Conservation (phyloP, 2,888 invertebrate genomes). For the Portevinia maculata region DNA sequence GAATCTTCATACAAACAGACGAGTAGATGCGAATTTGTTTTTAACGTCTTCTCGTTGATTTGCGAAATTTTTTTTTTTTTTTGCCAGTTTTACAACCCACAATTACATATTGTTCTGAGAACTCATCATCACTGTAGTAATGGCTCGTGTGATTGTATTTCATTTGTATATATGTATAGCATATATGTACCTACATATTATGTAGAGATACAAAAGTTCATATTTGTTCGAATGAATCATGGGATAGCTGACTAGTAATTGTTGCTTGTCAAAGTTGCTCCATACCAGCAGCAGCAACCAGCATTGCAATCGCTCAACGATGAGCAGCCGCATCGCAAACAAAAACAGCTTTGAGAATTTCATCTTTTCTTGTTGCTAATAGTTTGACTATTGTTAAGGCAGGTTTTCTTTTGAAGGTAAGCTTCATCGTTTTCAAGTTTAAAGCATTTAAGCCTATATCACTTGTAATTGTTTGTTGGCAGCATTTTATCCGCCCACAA, state of each 20-base stretch:
- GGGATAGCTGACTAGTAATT: not conserved
- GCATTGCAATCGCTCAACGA: not conserved
- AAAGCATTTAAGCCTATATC: too few species aligned
- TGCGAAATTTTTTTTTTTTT: conserved; percentile 1
- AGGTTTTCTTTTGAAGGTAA: too few species aligned
- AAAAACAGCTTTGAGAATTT: too few species aligned
- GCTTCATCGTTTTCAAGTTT: too few species aligned
- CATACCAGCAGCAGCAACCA: not conserved
- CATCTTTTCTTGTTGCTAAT: too few species aligned
- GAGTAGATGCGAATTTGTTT: not conserved
- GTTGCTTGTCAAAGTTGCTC: not conserved
- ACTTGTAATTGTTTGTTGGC: too few species aligned
- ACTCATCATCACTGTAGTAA: not conserved
- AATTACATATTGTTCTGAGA: not conserved
- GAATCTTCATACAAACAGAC: not conserved
- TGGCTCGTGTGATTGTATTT: too few species aligned
- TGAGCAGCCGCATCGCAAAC: too few species aligned
- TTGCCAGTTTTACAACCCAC: not conserved
- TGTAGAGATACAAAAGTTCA: not conserved
- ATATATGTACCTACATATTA: not conserved
- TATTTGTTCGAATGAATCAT: not conserved
- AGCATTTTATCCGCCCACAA: too few species aligned
- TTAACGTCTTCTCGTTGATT: not conserved
- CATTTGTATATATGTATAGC: too few species aligned
- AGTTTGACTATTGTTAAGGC: too few species aligned